phyloP scores from a whole-genome alignment of 2,797 vertebrate species.

The Danionella dracula region DNA sequence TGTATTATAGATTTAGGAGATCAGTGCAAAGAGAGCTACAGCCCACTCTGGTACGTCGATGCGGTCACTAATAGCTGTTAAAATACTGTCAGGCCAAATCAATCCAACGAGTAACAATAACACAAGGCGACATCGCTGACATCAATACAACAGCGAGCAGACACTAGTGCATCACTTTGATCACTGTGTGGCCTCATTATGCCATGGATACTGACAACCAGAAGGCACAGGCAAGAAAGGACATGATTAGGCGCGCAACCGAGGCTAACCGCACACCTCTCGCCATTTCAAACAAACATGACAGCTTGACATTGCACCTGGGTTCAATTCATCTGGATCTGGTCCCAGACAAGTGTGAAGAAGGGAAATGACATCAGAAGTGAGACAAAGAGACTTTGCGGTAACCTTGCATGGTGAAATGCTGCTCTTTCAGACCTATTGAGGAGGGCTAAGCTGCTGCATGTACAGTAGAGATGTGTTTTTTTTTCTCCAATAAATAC shows the following conservation, averaged over 20 bases:
- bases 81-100: conserved; percentile 16
- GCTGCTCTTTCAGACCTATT: not conserved
- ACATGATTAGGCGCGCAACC: conserved; percentile 31
- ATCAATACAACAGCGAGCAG: conserved; percentile 8
- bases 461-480: not conserved
- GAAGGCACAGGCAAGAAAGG: conserved; percentile 23
- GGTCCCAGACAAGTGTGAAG: conserved; percentile 15
- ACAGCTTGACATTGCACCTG: conserved; percentile 32
- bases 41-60: not conserved
- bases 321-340: conserved; percentile 12
- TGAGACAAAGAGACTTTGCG: not conserved
- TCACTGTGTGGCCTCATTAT: conserved; percentile 42
- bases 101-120: not conserved
- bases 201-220: conserved; percentile 41
- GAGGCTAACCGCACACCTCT: conserved; percentile 10
- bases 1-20: not conserved
- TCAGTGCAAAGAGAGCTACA: not conserved
- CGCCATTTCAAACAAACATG: conserved; percentile 17
- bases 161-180: conserved; percentile 1
- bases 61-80: not conserved
- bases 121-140: not conserved
- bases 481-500: not conserved
- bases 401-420: conserved; percentile 14
- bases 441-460: not conserved
- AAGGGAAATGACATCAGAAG: not conserved